Percentiles rank a stretch among this genome's conserved stretches.
Conservation (phyloP, 2,797 vertebrate species). For the Anolis apletophallus region DNA sequence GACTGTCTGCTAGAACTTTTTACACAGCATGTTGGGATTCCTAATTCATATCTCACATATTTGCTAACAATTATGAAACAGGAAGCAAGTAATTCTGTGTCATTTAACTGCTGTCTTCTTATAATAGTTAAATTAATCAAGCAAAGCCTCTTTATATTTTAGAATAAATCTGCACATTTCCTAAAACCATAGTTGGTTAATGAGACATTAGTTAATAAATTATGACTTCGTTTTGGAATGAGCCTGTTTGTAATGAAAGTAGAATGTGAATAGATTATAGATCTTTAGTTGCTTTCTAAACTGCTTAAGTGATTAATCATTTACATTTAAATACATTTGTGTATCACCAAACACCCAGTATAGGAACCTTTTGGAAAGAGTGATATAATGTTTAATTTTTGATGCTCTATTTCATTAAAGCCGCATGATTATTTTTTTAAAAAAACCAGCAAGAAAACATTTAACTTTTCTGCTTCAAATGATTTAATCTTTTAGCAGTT, state of each 20-base stretch:
- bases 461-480: not conserved
- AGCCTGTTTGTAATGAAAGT: conserved; percentile 21
- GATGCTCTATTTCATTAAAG: not conserved
- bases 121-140: conserved; percentile 9
- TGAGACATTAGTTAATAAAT: conserved; percentile 20
- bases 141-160: conserved; percentile 34
- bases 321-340: conserved; percentile 36
- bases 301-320: conserved; percentile 7
- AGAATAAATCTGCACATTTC: conserved; percentile 13
- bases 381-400: not conserved
- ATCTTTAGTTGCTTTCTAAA: conserved; percentile 12
- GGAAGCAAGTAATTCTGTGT: conserved; percentile 29
- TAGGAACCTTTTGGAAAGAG: not conserved
- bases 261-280: conserved; percentile 8
- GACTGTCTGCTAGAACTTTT: not conserved
- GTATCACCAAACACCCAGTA: not conserved
- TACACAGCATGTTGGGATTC: not conserved
- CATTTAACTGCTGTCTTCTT: conserved; percentile 9
- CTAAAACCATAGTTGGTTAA: conserved; percentile 23
- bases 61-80: conserved; percentile 7
- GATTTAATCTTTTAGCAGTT: too few species aligned
- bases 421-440: not conserved
- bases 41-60: conserved; percentile 5
- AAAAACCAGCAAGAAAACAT: not conserved
- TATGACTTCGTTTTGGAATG: not conserved